phyloP scores from a whole-genome alignment of 2,888 invertebrate genomes.

The Synergus gifuensis region DNA sequence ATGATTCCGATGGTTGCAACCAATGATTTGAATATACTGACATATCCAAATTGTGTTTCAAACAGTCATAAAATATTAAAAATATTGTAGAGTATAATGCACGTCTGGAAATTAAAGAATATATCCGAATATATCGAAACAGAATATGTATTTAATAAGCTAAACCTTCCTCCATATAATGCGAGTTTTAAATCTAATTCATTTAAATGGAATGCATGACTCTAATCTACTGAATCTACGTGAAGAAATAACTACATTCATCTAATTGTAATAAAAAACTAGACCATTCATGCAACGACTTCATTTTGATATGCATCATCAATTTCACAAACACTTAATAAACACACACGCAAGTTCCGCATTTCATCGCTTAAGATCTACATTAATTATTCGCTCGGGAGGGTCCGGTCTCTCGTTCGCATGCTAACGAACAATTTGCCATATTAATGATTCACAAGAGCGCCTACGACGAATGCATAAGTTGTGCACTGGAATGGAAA shows the following conservation, averaged over 20 bases:
- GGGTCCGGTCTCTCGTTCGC: neutral
- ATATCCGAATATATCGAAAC: neutral
- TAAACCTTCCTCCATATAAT: no score
- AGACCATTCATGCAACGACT: conserved; percentile 18
- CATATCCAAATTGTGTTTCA: neutral
- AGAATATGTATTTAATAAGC: no score
- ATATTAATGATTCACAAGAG: conserved; percentile 5
- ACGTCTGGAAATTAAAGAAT: neutral
- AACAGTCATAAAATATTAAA: neutral
- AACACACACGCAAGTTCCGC: neutral
- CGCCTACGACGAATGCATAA: neutral
- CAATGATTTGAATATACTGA: neutral
- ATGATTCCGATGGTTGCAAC: neutral
- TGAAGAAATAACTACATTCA: neutral
- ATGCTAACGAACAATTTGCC: conserved; percentile 9
- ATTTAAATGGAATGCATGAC: neutral
- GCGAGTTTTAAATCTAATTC: neutral
- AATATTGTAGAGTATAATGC: neutral
- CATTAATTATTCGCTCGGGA: neutral
- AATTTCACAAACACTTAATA: conserved; percentile 10
- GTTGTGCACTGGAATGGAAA: neutral
- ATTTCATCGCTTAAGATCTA: neutral
- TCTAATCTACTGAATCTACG: neutral
- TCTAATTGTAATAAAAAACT: neutral
- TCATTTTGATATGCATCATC: conserved; percentile 19